These are phyloP conservation scores for Eospalax fontanierii DNA, from an alignment of 2,797 vertebrate genomes.

Conservation along the genomic window DNA sequence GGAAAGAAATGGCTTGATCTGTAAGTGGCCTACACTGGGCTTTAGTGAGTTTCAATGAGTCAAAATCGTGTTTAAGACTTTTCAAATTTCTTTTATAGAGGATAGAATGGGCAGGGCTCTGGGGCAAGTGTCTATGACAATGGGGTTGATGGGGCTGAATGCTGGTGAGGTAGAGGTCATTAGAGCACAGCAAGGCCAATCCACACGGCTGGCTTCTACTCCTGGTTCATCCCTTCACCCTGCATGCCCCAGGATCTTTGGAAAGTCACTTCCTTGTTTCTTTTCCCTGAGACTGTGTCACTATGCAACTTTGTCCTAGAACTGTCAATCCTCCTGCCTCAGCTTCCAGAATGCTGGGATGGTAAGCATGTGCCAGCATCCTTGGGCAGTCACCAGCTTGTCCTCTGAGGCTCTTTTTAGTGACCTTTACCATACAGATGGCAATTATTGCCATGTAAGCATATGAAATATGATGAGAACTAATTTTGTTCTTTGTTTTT, in stretches of 20 bases:
- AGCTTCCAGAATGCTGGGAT: neutral
- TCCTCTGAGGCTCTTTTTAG: conserved; percentile 58
- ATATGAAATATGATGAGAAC: conserved; percentile 25
- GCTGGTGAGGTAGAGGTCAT: neutral
- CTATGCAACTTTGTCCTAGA: neutral
- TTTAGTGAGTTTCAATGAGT: conserved; percentile 19
- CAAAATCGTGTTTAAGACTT: conserved; percentile 34
- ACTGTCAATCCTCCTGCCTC: neutral
- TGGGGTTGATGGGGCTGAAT: conserved; percentile 44
- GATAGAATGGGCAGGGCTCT: neutral
- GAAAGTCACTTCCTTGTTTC: conserved; percentile 11
- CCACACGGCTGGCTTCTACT: conserved; percentile 68
- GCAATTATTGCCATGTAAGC: conserved; percentile 48
- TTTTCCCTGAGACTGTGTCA: neutral
- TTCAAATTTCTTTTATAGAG: neutral
- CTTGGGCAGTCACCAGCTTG: neutral
- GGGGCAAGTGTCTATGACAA: conserved; percentile 62
- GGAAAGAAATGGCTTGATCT: conserved; percentile 50
- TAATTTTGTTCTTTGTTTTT: neutral
- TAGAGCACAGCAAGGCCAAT: neutral
- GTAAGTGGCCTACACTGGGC: conserved; percentile 20
- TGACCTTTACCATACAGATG: conserved; percentile 48
- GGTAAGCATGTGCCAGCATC: neutral
- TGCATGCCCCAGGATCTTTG: neutral
- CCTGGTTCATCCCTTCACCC: neutral